Percentiles rank a stretch among this genome's conserved stretches.
phyloP scores from a whole-genome alignment of 2,797 vertebrate genomes.

The Protonibea diacanthus region DNA sequence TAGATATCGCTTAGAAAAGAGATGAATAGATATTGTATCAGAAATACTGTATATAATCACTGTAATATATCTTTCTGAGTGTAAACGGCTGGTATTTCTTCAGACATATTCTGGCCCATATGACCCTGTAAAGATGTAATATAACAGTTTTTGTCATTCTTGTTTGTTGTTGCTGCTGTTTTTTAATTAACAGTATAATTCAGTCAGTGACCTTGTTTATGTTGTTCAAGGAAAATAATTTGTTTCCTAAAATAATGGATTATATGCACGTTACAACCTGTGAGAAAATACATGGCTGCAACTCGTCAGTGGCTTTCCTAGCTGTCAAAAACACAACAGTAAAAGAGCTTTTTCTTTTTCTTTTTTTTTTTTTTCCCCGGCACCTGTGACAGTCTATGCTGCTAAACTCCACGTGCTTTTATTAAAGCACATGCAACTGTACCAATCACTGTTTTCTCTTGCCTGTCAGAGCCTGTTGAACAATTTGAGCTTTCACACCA shows the following conservation, averaged over 20 bases:
- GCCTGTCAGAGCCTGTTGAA: conserved; percentile 73
- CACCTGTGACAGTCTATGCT: conserved; percentile 34
- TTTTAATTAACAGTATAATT: conserved; percentile 8
- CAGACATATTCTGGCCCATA: not conserved
- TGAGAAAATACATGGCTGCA: not conserved
- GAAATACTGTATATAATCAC: not conserved
- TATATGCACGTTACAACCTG: not conserved
- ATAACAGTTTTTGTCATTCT: not conserved
- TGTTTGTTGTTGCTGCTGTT: not conserved
- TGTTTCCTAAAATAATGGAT: not conserved
- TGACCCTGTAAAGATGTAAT: not conserved
- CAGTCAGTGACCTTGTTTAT: not conserved
- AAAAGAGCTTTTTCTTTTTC: not conserved
- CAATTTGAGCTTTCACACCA: conserved; percentile 76
- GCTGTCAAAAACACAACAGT: conserved; percentile 32
- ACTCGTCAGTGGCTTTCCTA: conserved; percentile 16
- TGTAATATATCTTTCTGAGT: conserved; percentile 8
- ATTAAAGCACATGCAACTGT: conserved; percentile 56
- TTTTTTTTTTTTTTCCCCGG: not conserved
- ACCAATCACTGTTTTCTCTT: conserved; percentile 63
- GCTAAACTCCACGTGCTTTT: conserved; percentile 51
- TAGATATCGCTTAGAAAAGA: not conserved
- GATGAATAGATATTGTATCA: conserved; percentile 21
- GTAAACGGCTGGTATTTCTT: conserved; percentile 12
- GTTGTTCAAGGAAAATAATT: not conserved